Conservation (phyloP, 2,888 invertebrate species). For the Hoplodrina blanda region DNA sequence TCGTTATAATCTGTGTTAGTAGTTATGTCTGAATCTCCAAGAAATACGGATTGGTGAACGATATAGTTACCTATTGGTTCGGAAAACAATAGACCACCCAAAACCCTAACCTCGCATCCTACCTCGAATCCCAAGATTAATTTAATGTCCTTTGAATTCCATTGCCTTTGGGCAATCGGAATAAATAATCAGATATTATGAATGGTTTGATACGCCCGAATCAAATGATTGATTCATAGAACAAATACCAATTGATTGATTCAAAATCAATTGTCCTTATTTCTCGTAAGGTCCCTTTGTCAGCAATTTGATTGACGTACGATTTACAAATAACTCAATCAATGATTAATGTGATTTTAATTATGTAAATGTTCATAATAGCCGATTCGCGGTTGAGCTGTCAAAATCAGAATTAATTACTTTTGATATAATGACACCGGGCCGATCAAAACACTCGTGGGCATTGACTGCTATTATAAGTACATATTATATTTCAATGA, state of each 20-base stretch:
- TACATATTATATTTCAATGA: neutral
- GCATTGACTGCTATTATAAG: neutral
- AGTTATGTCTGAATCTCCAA: no score
- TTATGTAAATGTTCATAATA: conserved; percentile 33
- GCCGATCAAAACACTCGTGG: neutral
- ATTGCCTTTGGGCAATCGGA: neutral
- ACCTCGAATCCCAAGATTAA: no score
- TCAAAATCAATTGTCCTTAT: conserved; percentile 29
- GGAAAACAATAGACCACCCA: no score
- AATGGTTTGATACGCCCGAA: neutral
- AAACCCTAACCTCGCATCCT: no score
- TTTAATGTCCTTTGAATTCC: neutral
- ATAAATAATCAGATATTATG: neutral
- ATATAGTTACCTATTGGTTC: no score
- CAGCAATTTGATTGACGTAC: conserved; percentile 20
- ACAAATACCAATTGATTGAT: conserved; percentile 22
- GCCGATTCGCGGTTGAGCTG: conserved; percentile 1
- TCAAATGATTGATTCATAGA: conserved; percentile 16
- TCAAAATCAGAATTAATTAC: conserved; percentile 50
- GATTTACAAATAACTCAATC: conserved; percentile 32
- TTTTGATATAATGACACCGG: neutral
- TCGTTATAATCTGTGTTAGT: no score
- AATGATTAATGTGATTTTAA: conserved; percentile 43
- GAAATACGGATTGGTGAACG: no score
- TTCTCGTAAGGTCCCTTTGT: conserved; percentile 13